Conservation (phyloP, 2,888 invertebrate genomes). For the Neoascia interrupta region DNA sequence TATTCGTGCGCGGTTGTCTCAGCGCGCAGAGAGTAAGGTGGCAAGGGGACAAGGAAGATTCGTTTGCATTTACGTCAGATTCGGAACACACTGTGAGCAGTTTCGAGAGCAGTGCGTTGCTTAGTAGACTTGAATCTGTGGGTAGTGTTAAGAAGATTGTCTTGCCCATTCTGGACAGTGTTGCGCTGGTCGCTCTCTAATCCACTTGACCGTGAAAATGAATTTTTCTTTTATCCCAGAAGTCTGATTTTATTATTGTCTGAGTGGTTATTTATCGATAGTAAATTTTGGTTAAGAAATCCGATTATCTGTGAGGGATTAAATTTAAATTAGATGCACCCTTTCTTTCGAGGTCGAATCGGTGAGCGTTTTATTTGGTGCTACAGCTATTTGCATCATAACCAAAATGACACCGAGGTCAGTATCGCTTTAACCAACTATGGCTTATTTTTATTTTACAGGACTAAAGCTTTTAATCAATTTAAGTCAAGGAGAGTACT, state of each 20-base stretch:
- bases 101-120: constrained; percentile 35
- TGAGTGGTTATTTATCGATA: constrained; percentile 54
- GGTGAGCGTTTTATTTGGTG: too few relatives aligned
- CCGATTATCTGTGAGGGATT: constrained; percentile 61
- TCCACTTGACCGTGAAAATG: constrained; percentile 65
- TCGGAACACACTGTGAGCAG: constrained; percentile 54
- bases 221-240: neutral
- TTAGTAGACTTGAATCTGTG: constrained; percentile 8
- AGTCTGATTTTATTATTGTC: neutral
- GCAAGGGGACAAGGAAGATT: constrained; percentile 9
- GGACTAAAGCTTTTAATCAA: too few relatives aligned
- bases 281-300: constrained; percentile 45
- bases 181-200: constrained; percentile 43
- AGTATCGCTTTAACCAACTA: too few relatives aligned
- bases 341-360: neutral
- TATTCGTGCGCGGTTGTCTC: too few relatives aligned
- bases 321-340: constrained; percentile 20
- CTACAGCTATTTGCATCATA: too few relatives aligned
- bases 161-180: constrained; percentile 21
- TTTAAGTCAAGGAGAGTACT: too few relatives aligned
- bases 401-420: too few relatives aligned
- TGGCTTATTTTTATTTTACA: too few relatives aligned
- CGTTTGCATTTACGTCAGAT: constrained; percentile 66
- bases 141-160: constrained; percentile 55
- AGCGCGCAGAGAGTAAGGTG: too few relatives aligned